Evolutionary conservation across 1,140 invertebrate genomes (phyloP).

Genomic region (Bathynomus jamesi): DNA sequence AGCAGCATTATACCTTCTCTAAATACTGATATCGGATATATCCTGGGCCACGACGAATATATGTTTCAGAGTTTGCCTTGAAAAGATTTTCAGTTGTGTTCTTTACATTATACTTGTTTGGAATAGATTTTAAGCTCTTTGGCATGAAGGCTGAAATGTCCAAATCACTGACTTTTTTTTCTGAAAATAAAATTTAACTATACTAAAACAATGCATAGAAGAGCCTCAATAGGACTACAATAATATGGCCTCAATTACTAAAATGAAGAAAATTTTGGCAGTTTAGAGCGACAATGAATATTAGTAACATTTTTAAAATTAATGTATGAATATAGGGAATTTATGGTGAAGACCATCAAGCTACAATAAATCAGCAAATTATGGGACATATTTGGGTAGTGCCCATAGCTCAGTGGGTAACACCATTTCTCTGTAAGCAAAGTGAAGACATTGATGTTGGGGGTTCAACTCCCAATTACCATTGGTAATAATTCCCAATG

Average conservation of each 20-base stretch:
- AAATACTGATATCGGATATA: not conserved
- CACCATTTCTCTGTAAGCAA: no score
- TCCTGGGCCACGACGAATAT: not conserved
- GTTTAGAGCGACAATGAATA: not conserved
- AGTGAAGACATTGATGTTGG: no score
- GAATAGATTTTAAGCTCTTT: not conserved
- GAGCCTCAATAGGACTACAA: no score
- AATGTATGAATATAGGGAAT: not conserved
- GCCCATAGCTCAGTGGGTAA: no score
- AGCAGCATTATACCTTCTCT: not conserved
- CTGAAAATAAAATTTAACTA: not conserved
- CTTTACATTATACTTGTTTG: not conserved
- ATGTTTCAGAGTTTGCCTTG: not conserved
- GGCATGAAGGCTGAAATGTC: not conserved
- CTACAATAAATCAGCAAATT: not conserved
- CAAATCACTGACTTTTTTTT: not conserved
- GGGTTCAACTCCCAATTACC: no score
- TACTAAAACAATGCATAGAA: no score
- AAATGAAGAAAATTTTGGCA: not conserved
- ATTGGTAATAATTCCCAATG: no score
- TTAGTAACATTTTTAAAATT: not conserved
- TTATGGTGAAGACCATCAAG: not conserved
- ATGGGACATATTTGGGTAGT: no score
- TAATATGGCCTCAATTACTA: no score
- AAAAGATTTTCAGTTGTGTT: not conserved